These are phyloP conservation scores for Hippocampus barbouri DNA, from an alignment of 2,113 vertebrate genomes.

Conservation along the genomic window DNA sequence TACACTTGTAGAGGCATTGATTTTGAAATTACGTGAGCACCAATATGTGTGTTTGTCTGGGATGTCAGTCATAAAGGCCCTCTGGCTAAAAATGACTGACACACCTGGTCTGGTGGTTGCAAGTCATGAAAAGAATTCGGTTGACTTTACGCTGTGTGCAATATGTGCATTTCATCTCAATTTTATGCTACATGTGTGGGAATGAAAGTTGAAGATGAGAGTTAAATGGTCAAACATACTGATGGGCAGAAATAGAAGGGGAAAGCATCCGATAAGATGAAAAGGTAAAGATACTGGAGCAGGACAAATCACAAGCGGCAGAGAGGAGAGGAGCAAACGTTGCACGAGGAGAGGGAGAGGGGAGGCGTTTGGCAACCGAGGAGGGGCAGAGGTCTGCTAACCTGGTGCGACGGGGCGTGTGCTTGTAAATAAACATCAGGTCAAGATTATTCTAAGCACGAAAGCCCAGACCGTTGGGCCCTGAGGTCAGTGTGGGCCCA, in stretches of 20 bases:
- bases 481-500: slow-evolving; percentile 61
- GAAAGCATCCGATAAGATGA: slow-evolving; percentile 6
- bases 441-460: slow-evolving; percentile 66
- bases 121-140: too few relatives aligned
- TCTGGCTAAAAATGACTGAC: too few relatives aligned
- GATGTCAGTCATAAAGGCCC: not conserved
- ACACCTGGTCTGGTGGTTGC: too few relatives aligned
- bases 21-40: too few relatives aligned
- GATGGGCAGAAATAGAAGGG: not conserved
- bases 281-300: slow-evolving; percentile 10
- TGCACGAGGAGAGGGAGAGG: slow-evolving; percentile 15
- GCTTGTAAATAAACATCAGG: slow-evolving; percentile 74
- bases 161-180: too few relatives aligned
- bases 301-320: not conserved
- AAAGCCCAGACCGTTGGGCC: slow-evolving; percentile 54
- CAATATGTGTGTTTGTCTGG: not conserved
- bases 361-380: slow-evolving; percentile 2
- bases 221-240: not conserved
- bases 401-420: slow-evolving; percentile 71
- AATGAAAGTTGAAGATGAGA: not conserved
- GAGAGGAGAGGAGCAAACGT: slow-evolving; percentile 8
- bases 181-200: too few relatives aligned
- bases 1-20: too few relatives aligned
- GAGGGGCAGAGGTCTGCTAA: slow-evolving; percentile 59
- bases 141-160: too few relatives aligned